Evolutionary conservation across 23 tunicate genomes (phyloP).

Genomic region (Halocynthia aurantium): DNA sequence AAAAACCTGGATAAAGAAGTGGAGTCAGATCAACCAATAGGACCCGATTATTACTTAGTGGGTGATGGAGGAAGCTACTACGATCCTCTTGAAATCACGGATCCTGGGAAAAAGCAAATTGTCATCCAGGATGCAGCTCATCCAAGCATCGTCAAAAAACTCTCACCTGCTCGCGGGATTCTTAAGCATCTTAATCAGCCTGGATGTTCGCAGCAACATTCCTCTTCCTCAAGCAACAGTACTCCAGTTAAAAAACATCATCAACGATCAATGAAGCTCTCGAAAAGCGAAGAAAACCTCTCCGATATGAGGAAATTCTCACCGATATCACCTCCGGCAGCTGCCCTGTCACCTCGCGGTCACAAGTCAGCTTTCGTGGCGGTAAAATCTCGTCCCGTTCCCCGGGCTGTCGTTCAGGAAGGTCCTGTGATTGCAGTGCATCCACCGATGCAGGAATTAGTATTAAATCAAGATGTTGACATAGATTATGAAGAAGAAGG

Average conservation of each 20-base stretch:
- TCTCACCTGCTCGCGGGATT: constrained; percentile 42
- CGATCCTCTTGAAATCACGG: constrained; percentile 54
- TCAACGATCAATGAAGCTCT: background rate
- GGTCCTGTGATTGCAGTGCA: constrained; percentile 6
- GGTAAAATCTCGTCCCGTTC: constrained; percentile 34
- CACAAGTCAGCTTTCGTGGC: constrained; percentile 70
- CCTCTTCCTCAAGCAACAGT: background rate
- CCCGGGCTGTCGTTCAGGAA: background rate
- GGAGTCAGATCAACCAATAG: constrained; percentile 2
- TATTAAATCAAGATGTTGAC: background rate
- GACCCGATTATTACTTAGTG: background rate
- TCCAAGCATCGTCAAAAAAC: background rate
- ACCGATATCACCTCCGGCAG: constrained; percentile 2
- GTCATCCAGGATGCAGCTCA: constrained; percentile 2
- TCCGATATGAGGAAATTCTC: background rate
- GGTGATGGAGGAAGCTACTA: constrained; percentile 25
- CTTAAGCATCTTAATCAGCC: constrained; percentile 23
- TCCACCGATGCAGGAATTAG: background rate
- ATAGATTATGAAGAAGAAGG: background rate
- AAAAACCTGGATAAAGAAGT: background rate
- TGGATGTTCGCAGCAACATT: background rate
- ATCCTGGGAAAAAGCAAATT: background rate
- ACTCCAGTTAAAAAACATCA: constrained; percentile 2
- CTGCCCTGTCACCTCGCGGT: background rate
- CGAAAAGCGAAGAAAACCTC: constrained; percentile 16